These are phyloP conservation scores for Mustelus asterias DNA, from an alignment of 2,113 vertebrate species.

Conservation along the genomic window DNA sequence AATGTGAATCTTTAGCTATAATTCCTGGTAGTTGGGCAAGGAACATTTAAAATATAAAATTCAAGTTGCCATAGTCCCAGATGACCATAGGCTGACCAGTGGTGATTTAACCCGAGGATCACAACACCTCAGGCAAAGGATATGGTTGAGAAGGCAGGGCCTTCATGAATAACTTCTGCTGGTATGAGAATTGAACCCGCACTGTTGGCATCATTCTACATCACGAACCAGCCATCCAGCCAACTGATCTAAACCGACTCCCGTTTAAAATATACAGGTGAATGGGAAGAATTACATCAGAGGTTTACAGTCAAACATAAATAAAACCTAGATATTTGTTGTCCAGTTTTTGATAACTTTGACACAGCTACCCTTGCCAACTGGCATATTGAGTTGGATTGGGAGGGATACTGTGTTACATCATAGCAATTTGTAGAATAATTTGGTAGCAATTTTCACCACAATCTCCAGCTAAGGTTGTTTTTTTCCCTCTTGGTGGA, in stretches of 20 bases:
- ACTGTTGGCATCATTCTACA: too few relatives aligned
- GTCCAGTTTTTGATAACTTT: background rate
- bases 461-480: background rate
- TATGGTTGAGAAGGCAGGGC: too few relatives aligned
- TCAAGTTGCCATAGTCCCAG: too few relatives aligned
- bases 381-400: background rate
- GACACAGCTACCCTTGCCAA: background rate
- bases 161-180: too few relatives aligned
- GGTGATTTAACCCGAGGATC: too few relatives aligned
- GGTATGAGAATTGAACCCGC: too few relatives aligned
- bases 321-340: background rate
- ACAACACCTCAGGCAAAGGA: too few relatives aligned
- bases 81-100: too few relatives aligned
- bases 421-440: background rate
- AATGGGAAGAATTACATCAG: background rate
- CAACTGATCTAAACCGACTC: too few relatives aligned
- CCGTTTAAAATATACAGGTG: background rate
- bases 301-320: background rate
- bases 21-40: background rate
- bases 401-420: background rate
- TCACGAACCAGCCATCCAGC: too few relatives aligned
- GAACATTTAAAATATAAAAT: background rate
- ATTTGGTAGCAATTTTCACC: background rate
- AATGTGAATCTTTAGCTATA: background rate
- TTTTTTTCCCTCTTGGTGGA: conserved; percentile 43